Evolutionary conservation across 2,888 invertebrate genomes (phyloP), one percentile per base, ranked within the genome.

Genomic region (Macrosoma leucophasiata): DNA sequence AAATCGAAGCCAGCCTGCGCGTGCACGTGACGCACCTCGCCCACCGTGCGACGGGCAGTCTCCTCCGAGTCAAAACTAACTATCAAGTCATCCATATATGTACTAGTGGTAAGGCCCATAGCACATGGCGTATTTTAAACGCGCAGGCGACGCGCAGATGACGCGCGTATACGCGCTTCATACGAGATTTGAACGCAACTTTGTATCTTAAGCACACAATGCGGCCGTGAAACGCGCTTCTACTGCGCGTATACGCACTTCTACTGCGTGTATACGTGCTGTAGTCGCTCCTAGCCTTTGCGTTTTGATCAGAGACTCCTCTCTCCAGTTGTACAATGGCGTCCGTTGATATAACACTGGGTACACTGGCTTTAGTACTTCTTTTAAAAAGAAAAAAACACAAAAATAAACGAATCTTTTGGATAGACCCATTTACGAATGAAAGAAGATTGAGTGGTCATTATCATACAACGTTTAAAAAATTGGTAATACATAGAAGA

Each of bases 361-460:
- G n/a, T n/a, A n/a, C n/a, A n/a, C 36, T 37, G 29, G 25, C 37
- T 29, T 37, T 37, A 33, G 37, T 33, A 29, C 37, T 36, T 28
- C 20, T 32, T 37, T 39, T 26, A 27, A 28, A 32, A 31, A 32
- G 50, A 56, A 36, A 45, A 41, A 39, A 33, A 33, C 22, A 13
- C 20, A 20, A 31, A 29, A 33, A 35, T 20, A 39, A 35, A 13
- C 29, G 34, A 29, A 38, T 38, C 26, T 36, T 27, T 28, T 33
- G 33, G 21, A 27, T 27, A 33, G 33, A 33, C 24, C 31, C 20
- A 34, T 30, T 36, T 41, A 31, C 37, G 34, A 41, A 32, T 34
- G 41, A 37, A 37, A 39, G 9, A 29, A 33, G 32, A 36, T 40
- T 28, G 24, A 22, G 33, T 40, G 36, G 36, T 36, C 33, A 36